Evolutionary conservation across 2,113 vertebrate genomes (phyloP), one percentile per base, ranked within the genome.

Genomic region (Limanda limanda): DNA sequence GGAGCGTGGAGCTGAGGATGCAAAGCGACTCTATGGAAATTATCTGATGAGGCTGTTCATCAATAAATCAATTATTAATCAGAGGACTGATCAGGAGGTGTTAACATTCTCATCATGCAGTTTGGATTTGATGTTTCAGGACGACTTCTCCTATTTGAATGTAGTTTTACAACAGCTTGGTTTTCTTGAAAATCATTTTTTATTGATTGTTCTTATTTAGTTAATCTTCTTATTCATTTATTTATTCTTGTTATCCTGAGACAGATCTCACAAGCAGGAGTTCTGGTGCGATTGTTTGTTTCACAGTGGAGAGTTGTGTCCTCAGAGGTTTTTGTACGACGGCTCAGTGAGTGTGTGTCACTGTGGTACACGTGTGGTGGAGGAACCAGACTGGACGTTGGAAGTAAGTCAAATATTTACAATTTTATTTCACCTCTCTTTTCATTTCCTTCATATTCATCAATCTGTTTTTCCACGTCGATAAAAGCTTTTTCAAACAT

Each of bases 1-100:
- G 82, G 71, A 76, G 76, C 71, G 69, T 78, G 70, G 60, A 47
- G 71, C 81, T 74, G 81, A 65, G 74, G 52, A 83, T 83, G 81
- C 81, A 79, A 79, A 75, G 71, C 70, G 65, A 14, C 14, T 48
- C 42, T 76, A 58, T 31, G 56, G 56, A 58, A 58, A 23, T 23
- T n/a, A n/a, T 55, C 1, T 23, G n/a, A 55, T 17, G 23, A 31
- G 20, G 6, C 15, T 11, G 17, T 10, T 10, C 3, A 60, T 31
- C 58, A 35, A 13, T 20, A 11, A 15, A 60, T 60, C 25, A 35
- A 60, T 25, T 11, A 25, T 17, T 35, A 35, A 35, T 60, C 15
- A 20, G 15, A 60, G 8, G 15, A 31, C 18, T 59, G 57, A 60
- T 60, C 25, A 35, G 58, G 15, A 31, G 17, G 24, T 31, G 57